Evolutionary conservation across 2,797 vertebrate genomes (phyloP).

Genomic region (Sylvia borin): DNA sequence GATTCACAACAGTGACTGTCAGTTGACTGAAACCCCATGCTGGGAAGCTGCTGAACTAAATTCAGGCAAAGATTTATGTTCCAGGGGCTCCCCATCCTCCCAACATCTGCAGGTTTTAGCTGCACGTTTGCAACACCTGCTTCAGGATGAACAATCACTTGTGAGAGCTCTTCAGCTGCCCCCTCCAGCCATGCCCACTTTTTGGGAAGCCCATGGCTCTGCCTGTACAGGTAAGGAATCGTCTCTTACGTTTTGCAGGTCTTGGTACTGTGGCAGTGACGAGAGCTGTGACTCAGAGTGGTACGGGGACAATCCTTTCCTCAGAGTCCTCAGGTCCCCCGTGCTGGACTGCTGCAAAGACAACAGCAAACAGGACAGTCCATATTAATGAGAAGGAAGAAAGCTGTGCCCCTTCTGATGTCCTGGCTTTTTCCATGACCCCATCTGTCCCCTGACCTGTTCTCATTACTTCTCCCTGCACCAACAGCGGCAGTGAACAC

Average conservation of each 20-base stretch:
- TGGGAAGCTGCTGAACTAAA: background rate
- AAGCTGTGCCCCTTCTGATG: background rate
- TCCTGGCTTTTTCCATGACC: background rate
- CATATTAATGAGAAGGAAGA: background rate
- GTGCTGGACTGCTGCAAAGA: slow-evolving; percentile 81
- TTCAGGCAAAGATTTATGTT: background rate
- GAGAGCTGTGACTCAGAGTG: slow-evolving; percentile 95
- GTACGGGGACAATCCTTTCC: slow-evolving; percentile 92
- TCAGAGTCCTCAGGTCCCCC: slow-evolving; percentile 87
- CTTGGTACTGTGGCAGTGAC: slow-evolving; percentile 88
- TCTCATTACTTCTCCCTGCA: background rate
- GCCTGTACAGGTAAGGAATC: background rate
- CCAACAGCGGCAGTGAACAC: background rate
- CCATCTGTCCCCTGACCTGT: background rate
- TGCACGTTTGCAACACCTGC: background rate
- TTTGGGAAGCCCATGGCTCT: background rate
- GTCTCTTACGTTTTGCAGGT: slow-evolving; percentile 88
- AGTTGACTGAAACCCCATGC: background rate
- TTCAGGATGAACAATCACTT: background rate
- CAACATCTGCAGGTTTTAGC: background rate
- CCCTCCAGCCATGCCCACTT: background rate
- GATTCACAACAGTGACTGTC: background rate
- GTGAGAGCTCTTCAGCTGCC: background rate
- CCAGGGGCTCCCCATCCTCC: background rate
- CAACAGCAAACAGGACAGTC: background rate